Conservation (phyloP, 2,797 vertebrate species). For the Pithecia hirsuta region DNA sequence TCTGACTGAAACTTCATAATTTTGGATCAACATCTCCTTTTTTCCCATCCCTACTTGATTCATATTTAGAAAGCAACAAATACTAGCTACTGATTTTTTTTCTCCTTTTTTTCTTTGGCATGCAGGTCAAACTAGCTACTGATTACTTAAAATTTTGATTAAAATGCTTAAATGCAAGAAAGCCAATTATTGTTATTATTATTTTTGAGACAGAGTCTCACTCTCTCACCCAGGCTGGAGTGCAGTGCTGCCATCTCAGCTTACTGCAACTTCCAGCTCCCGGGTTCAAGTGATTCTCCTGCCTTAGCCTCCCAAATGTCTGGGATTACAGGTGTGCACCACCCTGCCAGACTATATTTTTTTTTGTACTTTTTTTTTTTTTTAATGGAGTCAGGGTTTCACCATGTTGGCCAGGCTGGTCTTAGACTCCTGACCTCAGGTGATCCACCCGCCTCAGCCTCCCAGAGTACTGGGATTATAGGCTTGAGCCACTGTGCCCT, state of each 20-base stretch:
- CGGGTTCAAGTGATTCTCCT: too few relatives aligned
- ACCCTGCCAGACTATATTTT: not conserved
- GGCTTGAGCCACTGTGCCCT: not conserved
- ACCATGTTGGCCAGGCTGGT: not conserved
- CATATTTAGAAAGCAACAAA: conserved; percentile 42
- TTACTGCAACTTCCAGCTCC: too few relatives aligned
- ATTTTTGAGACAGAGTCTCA: too few relatives aligned
- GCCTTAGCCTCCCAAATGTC: not conserved
- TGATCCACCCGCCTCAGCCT: not conserved
- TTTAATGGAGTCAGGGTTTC: not conserved
- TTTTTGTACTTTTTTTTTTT: too few relatives aligned
- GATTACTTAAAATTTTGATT: conserved; percentile 33
- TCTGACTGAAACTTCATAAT: not conserved
- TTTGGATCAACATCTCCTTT: not conserved
- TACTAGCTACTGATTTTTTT: conserved; percentile 3
- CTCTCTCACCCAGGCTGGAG: too few relatives aligned
- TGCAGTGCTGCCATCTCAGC: too few relatives aligned
- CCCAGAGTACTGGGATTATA: not conserved
- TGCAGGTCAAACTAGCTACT: not conserved
- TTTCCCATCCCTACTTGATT: not conserved
- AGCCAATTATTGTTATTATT: not conserved
- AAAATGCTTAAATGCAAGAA: conserved; percentile 34
- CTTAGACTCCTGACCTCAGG: not conserved
- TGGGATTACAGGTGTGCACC: not conserved
- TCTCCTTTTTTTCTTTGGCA: too few relatives aligned